Evolutionary conservation across 2,888 invertebrate genomes (phyloP).

Genomic region (Drosophila nigritarsus): DNA sequence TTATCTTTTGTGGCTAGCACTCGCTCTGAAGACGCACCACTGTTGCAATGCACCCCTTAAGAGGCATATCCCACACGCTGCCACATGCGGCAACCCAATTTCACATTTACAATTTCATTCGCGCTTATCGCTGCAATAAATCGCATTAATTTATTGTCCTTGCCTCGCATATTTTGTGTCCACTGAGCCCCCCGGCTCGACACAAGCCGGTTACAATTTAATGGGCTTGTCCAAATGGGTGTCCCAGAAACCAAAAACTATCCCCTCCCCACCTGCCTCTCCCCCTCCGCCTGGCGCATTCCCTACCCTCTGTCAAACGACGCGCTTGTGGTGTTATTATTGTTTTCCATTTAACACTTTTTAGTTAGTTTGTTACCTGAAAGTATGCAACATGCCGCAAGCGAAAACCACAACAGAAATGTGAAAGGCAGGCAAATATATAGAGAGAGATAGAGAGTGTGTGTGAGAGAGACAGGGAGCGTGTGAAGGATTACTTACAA

Average conservation of each 20-base stretch:
- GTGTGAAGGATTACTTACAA: not conserved
- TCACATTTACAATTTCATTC: conserved; percentile 43
- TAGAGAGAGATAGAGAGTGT: not conserved
- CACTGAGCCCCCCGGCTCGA: conserved; percentile 59
- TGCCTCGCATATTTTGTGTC: conserved; percentile 72
- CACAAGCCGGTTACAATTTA: conserved; percentile 61
- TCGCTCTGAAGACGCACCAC: conserved; percentile 35
- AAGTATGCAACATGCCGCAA: conserved; percentile 22
- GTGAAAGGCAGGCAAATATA: not conserved
- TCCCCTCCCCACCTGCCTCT: not conserved
- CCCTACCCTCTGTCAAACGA: not conserved
- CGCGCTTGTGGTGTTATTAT: conserved; percentile 52
- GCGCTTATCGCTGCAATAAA: conserved; percentile 83
- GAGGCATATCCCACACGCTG: conserved; percentile 10
- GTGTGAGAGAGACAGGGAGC: not conserved
- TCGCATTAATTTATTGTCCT: conserved; percentile 84
- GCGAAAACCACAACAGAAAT: conserved; percentile 4
- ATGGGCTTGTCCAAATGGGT: conserved; percentile 67
- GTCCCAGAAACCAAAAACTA: conserved; percentile 14
- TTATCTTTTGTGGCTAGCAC: conserved; percentile 66
- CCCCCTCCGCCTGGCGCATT: not conserved
- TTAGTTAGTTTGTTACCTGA: conserved; percentile 37
- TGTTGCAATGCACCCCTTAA: conserved; percentile 23
- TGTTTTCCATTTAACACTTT: conserved; percentile 75
- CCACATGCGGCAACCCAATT: conserved; percentile 9